Base-by-base conservation (phyloP, 2,797 vertebrate species). In the Falco cherrug region DNA sequence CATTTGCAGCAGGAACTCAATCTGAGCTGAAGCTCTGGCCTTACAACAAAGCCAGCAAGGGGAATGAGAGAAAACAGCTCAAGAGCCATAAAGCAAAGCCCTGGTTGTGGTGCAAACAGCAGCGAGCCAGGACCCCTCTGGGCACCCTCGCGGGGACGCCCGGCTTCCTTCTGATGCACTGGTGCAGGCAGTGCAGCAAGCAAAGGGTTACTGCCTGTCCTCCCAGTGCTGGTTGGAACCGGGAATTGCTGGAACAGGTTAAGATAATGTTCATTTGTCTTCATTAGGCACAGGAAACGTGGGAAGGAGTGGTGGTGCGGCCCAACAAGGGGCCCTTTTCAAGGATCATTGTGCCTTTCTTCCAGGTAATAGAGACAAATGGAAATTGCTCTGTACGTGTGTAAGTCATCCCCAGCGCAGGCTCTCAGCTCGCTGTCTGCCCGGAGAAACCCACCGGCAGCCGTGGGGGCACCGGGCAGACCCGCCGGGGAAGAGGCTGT, bases 281-380 rank as follows among this genome's bases (percentile, higher is more conserved):
- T 92, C 87, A 87, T 90, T 81, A 95, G 70, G 74, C 1, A 3
- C 64, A 69, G 94, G 89, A 84, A 92, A 59, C 1, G 4, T 0
- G 21, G 80, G 88, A 73, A 73, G 83, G 65, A 77, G 78, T 20
- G 0, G 65, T 4, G 56, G 28, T 29, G 56, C 2, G 0, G 69
- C 83, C 60, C 83, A 64, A 74, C 83, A 81, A 68, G 82, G 65
- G 83, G 75, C 89, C 88, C 87, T 92, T 77, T 90, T 43, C 83
- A 87, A 90, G 94, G 89, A 80, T 90, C 94, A 81, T 59, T 56
- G 87, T 84, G 86, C 60, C 56, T 54, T 81, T 73, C 79, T 35
- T 10, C 41, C 87, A 74, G 61, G 79, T 84, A 84, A 84, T 53
- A 9, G 87, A 87, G 92, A 92, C 61, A 80, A 59, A 80, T 92